These are phyloP conservation scores for Himalopsyche phryganea DNA, from an alignment of 1,140 invertebrate species.

Conservation along the genomic window DNA sequence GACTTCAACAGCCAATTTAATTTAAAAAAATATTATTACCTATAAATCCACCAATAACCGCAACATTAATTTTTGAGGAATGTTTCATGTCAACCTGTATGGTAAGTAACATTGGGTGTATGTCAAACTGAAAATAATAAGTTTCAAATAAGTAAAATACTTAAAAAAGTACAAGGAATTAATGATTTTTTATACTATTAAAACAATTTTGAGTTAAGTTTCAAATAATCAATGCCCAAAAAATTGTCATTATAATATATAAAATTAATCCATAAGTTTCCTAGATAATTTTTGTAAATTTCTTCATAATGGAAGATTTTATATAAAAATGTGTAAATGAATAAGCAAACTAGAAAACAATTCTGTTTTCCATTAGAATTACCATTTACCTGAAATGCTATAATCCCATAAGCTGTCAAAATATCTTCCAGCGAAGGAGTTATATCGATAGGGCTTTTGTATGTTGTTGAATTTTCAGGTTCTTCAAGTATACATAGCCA, in stretches of 20 bases:
- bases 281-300: too few relatives aligned
- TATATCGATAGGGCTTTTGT: constrained; percentile 15
- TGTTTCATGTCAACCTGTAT: constrained; percentile 77
- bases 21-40: constrained; percentile 40
- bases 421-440: constrained; percentile 42
- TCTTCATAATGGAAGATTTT: too few relatives aligned
- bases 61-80: constrained; percentile 60
- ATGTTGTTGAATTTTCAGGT: constrained; percentile 34
- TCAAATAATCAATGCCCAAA: too few relatives aligned
- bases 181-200: too few relatives aligned
- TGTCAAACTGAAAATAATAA: constrained; percentile 62
- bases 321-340: too few relatives aligned
- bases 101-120: constrained; percentile 74
- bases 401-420: constrained; percentile 60
- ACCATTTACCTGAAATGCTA: constrained; percentile 63
- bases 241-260: too few relatives aligned
- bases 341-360: too few relatives aligned
- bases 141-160: background rate
- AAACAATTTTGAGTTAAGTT: too few relatives aligned
- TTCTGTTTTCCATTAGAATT: too few relatives aligned
- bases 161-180: too few relatives aligned
- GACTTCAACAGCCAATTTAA: too few relatives aligned
- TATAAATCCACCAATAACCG: constrained; percentile 62
- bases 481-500: constrained; percentile 53
- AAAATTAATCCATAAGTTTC: too few relatives aligned